Percentiles rank a stretch among this genome's conserved stretches.
These are phyloP conservation scores for Flabesymbios commensalis DNA, from an alignment of 2,888 invertebrate species.

Conservation along the genomic window DNA sequence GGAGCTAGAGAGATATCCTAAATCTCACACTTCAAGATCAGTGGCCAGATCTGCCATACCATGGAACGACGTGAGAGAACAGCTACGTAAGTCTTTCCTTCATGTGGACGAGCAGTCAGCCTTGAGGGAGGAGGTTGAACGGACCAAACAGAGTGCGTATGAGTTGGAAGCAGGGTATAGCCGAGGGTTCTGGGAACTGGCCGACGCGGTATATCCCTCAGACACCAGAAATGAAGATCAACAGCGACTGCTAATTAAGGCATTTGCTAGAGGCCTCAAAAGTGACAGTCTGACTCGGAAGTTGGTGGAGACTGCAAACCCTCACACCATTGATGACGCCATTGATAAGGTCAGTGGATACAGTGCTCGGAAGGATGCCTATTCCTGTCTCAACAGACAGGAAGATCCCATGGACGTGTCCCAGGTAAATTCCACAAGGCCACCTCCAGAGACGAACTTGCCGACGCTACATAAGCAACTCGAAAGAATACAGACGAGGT, in stretches of 20 bases:
- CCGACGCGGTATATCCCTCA: conserved; percentile 6
- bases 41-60: not conserved
- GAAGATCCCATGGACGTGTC: not conserved
- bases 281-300: not conserved
- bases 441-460: no score
- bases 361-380: not conserved
- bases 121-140: conserved; percentile 1
- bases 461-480: not conserved
- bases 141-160: not conserved
- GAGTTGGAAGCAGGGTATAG: not conserved
- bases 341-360: not conserved
- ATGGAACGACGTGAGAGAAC: not conserved
- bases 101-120: not conserved
- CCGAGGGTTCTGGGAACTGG: conserved; percentile 4
- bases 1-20: not conserved
- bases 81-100: not conserved
- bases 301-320: not conserved
- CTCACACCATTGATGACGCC: not conserved
- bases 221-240: conserved; percentile 3
- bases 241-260: not conserved
- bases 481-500: not conserved
- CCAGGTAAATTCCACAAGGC: not conserved
- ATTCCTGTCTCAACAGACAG: not conserved
- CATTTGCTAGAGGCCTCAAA: not conserved
- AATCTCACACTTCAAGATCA: not conserved